Evolutionary conservation across 2,113 vertebrate species (phyloP).

Genomic region (Antechinus stuartii): DNA sequence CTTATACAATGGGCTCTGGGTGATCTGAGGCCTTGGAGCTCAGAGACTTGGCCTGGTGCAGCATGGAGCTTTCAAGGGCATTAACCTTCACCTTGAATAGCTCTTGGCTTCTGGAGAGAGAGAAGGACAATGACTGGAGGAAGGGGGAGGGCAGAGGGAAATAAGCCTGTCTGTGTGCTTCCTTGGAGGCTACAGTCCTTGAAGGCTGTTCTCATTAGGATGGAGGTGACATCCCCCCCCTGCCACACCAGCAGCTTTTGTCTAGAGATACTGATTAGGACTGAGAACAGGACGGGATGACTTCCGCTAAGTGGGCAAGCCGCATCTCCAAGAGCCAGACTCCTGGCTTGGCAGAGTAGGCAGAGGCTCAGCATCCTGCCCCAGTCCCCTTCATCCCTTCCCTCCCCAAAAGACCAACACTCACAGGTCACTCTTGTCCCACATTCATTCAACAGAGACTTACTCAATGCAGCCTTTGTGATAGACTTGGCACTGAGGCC

Average conservation of each 20-base stretch:
- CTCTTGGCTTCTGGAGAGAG: slow-evolving; percentile 55
- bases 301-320: not conserved
- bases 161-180: not conserved
- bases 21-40: slow-evolving; percentile 63
- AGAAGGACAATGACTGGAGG: not conserved
- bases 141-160: not conserved
- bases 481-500: not conserved
- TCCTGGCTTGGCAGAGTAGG: not conserved
- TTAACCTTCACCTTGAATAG: slow-evolving; percentile 39
- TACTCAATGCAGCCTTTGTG: not conserved
- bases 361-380: not conserved
- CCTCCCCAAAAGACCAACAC: not conserved
- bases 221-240: not conserved
- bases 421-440: not conserved
- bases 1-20: not conserved
- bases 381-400: not conserved
- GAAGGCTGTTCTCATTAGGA: not conserved
- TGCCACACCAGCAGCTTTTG: not conserved
- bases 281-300: not conserved
- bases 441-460: not conserved
- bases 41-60: not conserved
- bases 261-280: not conserved
- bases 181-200: not conserved
- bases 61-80: not conserved
- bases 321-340: not conserved